Evolutionary conservation across 1,140 invertebrate genomes (phyloP).

Genomic region (Tetramorium parvispinum): DNA sequence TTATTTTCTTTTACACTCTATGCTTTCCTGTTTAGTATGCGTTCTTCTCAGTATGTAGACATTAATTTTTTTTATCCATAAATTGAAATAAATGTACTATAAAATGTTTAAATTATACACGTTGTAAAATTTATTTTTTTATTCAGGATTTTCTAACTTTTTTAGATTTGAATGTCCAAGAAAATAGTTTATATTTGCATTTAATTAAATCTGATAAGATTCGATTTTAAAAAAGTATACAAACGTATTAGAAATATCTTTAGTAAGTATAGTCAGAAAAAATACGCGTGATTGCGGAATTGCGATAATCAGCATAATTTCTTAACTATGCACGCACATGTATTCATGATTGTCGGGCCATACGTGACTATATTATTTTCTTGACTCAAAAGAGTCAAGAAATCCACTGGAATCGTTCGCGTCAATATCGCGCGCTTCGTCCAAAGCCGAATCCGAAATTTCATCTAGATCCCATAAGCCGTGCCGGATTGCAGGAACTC

Average conservation of each 20-base stretch:
- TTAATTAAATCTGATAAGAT: background rate
- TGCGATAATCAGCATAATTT: background rate
- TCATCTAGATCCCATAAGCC: conserved; percentile 46
- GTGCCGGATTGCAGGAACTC: conserved; percentile 8
- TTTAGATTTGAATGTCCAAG: background rate
- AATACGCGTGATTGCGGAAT: background rate
- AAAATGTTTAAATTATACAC: background rate
- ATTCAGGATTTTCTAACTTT: background rate
- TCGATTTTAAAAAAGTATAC: background rate
- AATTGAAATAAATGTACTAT: background rate
- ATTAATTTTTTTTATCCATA: background rate
- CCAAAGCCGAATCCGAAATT: conserved; percentile 17
- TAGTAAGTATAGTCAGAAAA: background rate
- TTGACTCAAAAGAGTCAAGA: background rate
- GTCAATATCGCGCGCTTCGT: background rate
- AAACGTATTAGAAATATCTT: background rate
- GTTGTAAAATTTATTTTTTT: background rate
- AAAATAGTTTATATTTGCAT: background rate
- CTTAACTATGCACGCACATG: background rate
- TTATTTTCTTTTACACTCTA: background rate
- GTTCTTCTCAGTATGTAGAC: background rate
- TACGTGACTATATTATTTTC: background rate
- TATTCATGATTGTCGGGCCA: background rate
- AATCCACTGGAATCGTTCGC: background rate
- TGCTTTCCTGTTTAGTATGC: background rate